Evolutionary conservation across 2,113 vertebrate genomes (phyloP), one percentile per base, ranked within the genome.

Genomic region (Blennius ocellaris): DNA sequence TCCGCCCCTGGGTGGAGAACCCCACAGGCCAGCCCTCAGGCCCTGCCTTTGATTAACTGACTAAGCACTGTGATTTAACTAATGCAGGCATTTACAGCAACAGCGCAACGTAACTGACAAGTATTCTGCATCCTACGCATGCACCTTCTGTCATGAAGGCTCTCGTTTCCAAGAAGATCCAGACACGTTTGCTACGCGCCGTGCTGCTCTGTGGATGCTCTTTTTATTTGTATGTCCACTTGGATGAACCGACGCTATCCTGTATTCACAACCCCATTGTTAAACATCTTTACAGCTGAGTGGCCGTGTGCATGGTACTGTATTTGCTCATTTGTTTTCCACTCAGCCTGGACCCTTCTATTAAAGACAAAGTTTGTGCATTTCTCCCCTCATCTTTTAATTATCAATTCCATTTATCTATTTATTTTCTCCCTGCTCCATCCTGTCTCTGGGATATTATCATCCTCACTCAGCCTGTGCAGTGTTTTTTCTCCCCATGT

Each of bases 361-460:
- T 64, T 77, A 43, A 55, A 73, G 16, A 48, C 8, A 38, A 30
- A 11, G 44, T 53, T 69, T 65, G 49, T 70, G 68, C 52, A 57
- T 67, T 64, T 53, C 69, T 54, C 15, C 36, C 48, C n/a, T 63
- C 61, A 52, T 77, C 17, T 62, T 52, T 56, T 83, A 82, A 86
- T 86, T 65, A 83, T 83, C 55, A 5, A 3, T 75, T 75, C 62
- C 77, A 83, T 83, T 90, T 76, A 79, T 85, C 76, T 77, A 40
- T 75, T 73, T 67, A 74, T 76, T 78, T 30, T 30, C 21, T 30
- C 21, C 21, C 21, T 45, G 6, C 43, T 15, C 3, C 36, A 37
- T 52, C 37, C 54, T 30, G 7, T 12, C 53, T 71, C 62, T 64
- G 37, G n/a, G 69, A 75, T 53, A 59, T 52, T 69, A 78, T 78